Conservation (phyloP, 1,140 invertebrate genomes). For the Andrena cerasifolii region DNA sequence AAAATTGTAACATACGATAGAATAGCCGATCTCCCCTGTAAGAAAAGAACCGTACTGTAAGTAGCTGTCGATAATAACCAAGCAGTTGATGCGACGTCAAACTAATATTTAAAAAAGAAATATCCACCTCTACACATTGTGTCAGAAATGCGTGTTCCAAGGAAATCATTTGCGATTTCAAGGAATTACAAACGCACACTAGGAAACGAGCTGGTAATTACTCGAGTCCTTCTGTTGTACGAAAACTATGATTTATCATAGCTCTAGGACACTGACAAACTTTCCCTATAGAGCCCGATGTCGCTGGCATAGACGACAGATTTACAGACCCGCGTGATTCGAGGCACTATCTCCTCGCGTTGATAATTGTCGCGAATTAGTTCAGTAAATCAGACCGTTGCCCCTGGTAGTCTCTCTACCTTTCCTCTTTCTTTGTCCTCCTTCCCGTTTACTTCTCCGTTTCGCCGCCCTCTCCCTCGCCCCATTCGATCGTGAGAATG, state of each 20-base stretch:
- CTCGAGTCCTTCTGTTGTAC: neutral
- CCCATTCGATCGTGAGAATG: conserved; percentile 50
- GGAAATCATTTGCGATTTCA: conserved; percentile 3
- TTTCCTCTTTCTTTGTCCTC: neutral
- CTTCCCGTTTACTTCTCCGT: neutral
- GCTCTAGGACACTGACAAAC: neutral
- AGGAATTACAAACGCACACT: neutral
- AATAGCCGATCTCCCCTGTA: no score
- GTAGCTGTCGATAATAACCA: no score
- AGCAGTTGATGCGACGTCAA: no score
- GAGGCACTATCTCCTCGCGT: conserved; percentile 32
- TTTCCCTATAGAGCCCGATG: neutral
- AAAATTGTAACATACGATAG: no score
- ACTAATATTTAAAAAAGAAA: no score
- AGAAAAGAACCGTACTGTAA: no score
- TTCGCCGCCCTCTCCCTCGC: neutral
- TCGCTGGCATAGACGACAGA: conserved; percentile 12
- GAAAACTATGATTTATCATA: neutral
- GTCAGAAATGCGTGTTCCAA: no score
- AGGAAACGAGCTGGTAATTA: neutral
- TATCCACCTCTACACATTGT: no score
- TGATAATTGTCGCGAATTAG: conserved; percentile 69
- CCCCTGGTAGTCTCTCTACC: conserved; percentile 1
- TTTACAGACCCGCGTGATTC: conserved; percentile 44
- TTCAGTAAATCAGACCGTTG: conserved; percentile 58